phyloP scores from a whole-genome alignment of 2,797 vertebrate species.

The Paedocypris micromegethes region DNA sequence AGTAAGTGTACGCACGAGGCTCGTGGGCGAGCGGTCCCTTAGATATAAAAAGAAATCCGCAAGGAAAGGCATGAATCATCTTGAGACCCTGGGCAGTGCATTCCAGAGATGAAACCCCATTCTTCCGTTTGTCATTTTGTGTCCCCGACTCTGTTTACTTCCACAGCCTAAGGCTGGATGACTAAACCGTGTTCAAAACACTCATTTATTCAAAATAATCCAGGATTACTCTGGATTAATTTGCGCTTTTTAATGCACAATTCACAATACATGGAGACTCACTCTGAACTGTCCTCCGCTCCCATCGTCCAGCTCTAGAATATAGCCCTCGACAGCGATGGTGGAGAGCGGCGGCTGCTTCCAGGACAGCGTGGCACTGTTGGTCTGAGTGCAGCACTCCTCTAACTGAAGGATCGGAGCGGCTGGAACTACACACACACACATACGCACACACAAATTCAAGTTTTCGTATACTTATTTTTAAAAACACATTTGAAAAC shows the following conservation, averaged over 20 bases:
- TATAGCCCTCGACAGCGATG: conserved; percentile 93
- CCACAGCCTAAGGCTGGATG: not conserved
- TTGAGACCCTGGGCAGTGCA: not conserved
- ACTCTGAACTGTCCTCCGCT: conserved; percentile 94
- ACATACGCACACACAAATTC: conserved; percentile 27
- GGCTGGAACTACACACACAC: conserved; percentile 80
- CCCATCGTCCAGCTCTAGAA: conserved; percentile 94
- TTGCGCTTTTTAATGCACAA: not conserved
- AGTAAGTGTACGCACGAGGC: not conserved
- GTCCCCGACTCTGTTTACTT: not conserved
- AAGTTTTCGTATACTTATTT: too few relatives aligned
- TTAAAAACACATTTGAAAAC: too few relatives aligned
- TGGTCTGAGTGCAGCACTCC: conserved; percentile 95
- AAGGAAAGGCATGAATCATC: conserved; percentile 27
- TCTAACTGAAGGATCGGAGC: conserved; percentile 94
- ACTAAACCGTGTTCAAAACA: not conserved
- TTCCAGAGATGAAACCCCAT: conserved; percentile 14
- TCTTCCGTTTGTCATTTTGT: not conserved
- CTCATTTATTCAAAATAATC: not conserved
- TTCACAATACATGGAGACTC: conserved; percentile 17
- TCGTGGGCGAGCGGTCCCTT: not conserved
- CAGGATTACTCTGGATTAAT: not conserved
- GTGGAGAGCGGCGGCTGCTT: conserved; percentile 94
- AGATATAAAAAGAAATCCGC: conserved; percentile 39
- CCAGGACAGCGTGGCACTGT: conserved; percentile 96